Percentiles rank a stretch among this genome's conserved stretches.
These are phyloP conservation scores for Enteromius fasciolatus DNA, from an alignment of 2,797 vertebrate species.

Conservation along the genomic window DNA sequence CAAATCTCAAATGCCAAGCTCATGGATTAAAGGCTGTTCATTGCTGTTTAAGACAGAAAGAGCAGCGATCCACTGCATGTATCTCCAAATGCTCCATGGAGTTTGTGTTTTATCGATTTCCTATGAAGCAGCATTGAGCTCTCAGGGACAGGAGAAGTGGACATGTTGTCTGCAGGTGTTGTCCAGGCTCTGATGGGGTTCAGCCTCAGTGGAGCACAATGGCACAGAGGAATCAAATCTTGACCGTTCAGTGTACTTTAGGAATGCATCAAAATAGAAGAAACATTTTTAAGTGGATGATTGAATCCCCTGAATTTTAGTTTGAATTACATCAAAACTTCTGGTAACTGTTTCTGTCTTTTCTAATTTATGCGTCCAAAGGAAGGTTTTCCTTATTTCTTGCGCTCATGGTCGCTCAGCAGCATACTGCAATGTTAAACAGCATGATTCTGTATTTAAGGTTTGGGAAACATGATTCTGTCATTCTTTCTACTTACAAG, in stretches of 20 bases:
- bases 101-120: slow-evolving; percentile 43
- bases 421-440: slow-evolving; percentile 24
- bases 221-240: neutral
- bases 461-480: slow-evolving; percentile 37
- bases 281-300: neutral
- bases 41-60: slow-evolving; percentile 5
- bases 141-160: slow-evolving; percentile 28
- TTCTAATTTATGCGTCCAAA: slow-evolving; percentile 5
- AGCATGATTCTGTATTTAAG: slow-evolving; percentile 29
- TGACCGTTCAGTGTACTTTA: neutral
- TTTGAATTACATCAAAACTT: neutral
- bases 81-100: slow-evolving; percentile 33
- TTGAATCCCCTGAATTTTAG: neutral
- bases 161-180: slow-evolving; percentile 32
- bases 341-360: neutral
- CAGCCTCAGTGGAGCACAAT: slow-evolving; percentile 18
- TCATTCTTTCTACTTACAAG: neutral
- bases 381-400: neutral
- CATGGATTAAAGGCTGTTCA: neutral
- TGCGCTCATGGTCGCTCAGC: neutral
- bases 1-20: neutral
- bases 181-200: slow-evolving; percentile 38
- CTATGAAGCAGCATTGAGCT: slow-evolving; percentile 42
- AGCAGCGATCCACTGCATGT: neutral
- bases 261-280: neutral